Conservation (phyloP, 1,140 invertebrate genomes). For the Prorops nasuta region DNA sequence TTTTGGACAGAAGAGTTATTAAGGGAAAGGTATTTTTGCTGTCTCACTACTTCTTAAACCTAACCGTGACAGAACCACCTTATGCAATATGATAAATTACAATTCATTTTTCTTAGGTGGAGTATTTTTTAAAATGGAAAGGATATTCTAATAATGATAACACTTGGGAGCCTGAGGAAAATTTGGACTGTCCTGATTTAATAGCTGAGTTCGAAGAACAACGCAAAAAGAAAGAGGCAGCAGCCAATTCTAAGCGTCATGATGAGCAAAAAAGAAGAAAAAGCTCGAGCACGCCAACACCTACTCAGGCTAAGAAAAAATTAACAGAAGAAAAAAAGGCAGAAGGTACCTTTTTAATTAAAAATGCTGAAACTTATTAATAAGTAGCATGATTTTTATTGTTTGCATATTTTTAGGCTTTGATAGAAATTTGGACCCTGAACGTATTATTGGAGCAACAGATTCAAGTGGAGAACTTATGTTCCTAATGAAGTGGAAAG, state of each 20-base stretch:
- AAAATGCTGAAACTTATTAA: too few relatives aligned
- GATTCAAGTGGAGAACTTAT: constrained; percentile 92
- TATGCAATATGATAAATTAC: constrained; percentile 8
- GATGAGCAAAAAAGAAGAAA: constrained; percentile 55
- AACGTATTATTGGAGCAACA: constrained; percentile 93
- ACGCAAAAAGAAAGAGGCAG: constrained; percentile 69
- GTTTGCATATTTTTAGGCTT: constrained; percentile 64
- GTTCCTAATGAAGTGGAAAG: constrained; percentile 98
- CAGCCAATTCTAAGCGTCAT: constrained; percentile 43
- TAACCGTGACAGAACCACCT: not conserved
- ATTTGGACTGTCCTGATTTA: constrained; percentile 89
- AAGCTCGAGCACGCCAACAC: constrained; percentile 43
- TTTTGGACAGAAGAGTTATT: constrained; percentile 76
- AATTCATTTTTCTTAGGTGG: constrained; percentile 60
- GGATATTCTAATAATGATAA: constrained; percentile 81
- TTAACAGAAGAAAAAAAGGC: constrained; percentile 61
- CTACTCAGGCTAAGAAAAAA: constrained; percentile 54
- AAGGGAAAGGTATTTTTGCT: constrained; percentile 67
- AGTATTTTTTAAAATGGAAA: constrained; percentile 92
- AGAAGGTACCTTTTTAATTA: constrained; percentile 39
- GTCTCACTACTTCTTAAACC: not conserved
- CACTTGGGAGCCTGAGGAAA: constrained; percentile 89
- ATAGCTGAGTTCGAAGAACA: constrained; percentile 88
- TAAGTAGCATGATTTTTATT: constrained; percentile 17
- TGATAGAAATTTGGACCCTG: constrained; percentile 86